Conservation (phyloP, 2,113 vertebrate species). For the Tychaedon coryphoeus region DNA sequence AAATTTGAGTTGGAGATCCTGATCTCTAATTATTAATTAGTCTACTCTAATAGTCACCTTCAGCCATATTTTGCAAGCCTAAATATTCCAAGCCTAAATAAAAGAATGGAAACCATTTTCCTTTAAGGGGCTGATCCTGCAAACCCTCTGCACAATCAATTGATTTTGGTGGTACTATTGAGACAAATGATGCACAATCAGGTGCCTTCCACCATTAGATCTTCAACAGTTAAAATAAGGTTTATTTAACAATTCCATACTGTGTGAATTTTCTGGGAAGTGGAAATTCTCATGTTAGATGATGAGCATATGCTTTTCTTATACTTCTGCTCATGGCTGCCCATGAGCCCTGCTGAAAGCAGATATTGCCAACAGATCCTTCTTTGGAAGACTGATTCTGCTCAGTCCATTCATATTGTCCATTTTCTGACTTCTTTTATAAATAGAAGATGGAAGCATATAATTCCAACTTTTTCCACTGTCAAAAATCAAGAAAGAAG, state of each 20-base stretch:
- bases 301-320: neutral
- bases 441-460: neutral
- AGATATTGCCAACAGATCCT: neutral
- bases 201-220: neutral
- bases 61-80: neutral
- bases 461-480: neutral
- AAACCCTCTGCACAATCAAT: neutral
- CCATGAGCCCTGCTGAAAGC: neutral
- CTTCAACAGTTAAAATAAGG: neutral
- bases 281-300: neutral
- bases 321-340: neutral
- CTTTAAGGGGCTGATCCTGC: neutral
- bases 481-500: neutral
- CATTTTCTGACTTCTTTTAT: neutral
- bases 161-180: neutral
- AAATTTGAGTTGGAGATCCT: neutral
- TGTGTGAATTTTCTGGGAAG: neutral
- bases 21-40: neutral
- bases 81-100: neutral
- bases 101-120: neutral
- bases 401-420: neutral
- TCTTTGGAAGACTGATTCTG: neutral
- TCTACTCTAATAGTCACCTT: neutral
- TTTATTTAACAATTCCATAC: neutral
- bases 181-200: neutral